Evolutionary conservation across 2,113 vertebrate genomes (phyloP).

Genomic region (Sterna hirundo): DNA sequence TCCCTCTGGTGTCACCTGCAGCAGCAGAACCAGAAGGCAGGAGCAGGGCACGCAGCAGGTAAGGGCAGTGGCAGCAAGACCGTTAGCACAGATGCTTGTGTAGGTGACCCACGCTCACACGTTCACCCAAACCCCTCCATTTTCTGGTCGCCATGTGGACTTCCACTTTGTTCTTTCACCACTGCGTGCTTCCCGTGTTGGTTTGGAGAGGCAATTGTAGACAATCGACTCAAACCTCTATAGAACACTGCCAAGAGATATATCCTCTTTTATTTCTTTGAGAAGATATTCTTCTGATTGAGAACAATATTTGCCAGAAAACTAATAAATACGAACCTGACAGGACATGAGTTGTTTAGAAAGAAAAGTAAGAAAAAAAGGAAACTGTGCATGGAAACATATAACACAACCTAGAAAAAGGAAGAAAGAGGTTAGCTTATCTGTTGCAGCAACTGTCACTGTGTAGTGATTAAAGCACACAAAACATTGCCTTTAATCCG

Average conservation of each 20-base stretch:
- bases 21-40: not conserved
- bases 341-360: not conserved
- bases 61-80: not conserved
- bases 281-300: not conserved
- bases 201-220: accelerated
- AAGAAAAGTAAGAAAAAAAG: not conserved
- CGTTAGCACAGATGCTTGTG: not conserved
- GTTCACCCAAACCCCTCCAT: not conserved
- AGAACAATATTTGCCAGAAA: not conserved
- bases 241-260: not conserved
- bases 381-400: not conserved
- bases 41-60: not conserved
- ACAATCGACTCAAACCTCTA: not conserved
- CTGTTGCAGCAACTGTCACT: constrained; percentile 5
- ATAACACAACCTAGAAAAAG: not conserved
- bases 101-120: not conserved
- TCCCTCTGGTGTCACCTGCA: not conserved
- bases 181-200: not conserved
- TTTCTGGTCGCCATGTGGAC: not conserved
- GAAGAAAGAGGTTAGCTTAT: not conserved
- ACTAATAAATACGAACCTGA: not conserved
- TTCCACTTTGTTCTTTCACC: not conserved
- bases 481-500: constrained; percentile 26
- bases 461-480: not conserved
- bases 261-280: not conserved